A percentile compares a stretch with the other conserved stretches of the same genome.
Evolutionary conservation across 2,797 vertebrate genomes (phyloP).

Genomic region (Falco rusticolus): DNA sequence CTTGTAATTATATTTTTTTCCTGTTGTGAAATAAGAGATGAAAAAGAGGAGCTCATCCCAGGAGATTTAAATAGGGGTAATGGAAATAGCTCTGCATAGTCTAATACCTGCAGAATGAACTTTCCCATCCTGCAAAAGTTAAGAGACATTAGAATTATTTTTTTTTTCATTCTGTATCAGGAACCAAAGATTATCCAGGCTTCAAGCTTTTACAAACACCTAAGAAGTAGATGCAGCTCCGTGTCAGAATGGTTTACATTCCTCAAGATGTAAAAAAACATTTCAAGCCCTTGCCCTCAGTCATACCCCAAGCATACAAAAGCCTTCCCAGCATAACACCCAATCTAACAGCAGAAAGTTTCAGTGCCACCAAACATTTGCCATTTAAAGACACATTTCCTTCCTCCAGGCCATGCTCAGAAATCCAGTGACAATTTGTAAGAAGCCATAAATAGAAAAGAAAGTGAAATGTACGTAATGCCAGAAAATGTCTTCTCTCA

Average conservation of each 20-base stretch:
- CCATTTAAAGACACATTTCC: background rate
- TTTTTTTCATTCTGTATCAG: background rate
- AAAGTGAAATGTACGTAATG: background rate
- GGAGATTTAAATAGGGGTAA: constrained; percentile 48
- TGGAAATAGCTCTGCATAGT: constrained; percentile 53
- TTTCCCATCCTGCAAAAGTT: constrained; percentile 52
- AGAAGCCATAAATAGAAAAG: background rate
- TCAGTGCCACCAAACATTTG: background rate
- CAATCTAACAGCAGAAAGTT: background rate
- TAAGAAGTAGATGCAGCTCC: background rate
- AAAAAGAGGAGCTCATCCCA: constrained; percentile 62
- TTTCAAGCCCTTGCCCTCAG: background rate
- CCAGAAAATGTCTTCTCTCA: background rate
- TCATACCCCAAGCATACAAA: background rate
- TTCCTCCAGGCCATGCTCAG: background rate
- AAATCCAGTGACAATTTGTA: background rate
- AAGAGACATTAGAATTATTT: background rate
- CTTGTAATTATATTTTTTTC: constrained; percentile 63
- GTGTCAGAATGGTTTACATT: background rate
- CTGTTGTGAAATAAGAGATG: constrained; percentile 67
- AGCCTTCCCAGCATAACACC: background rate
- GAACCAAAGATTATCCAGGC: background rate
- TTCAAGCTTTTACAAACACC: background rate
- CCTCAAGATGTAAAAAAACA: background rate
- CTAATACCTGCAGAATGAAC: constrained; percentile 22